A percentile compares a stretch with the other conserved stretches of the same genome.
Evolutionary conservation across 2,113 vertebrate genomes (phyloP).

Genomic region (Tichodroma muraria): DNA sequence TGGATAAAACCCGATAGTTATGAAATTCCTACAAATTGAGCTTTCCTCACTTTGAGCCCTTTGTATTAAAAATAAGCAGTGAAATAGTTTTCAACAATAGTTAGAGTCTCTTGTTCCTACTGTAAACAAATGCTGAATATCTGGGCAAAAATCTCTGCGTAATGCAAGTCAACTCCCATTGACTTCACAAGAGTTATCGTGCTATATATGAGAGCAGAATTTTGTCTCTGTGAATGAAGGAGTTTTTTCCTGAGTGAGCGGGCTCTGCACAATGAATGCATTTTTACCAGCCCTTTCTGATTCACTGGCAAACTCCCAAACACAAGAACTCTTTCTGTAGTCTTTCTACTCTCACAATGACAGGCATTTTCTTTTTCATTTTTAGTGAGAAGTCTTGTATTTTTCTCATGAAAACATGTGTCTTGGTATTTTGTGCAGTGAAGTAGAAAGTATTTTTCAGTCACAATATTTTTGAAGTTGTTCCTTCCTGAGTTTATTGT

Average conservation of each 20-base stretch:
- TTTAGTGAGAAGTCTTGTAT: conserved; percentile 38
- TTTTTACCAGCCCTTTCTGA: conserved; percentile 61
- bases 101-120: conserved; percentile 1
- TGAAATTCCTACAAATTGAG: background rate
- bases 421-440: background rate
- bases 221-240: conserved; percentile 44
- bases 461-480: background rate
- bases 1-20: background rate
- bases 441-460: background rate
- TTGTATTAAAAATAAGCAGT: conserved; percentile 13
- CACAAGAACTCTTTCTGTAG: conserved; percentile 46
- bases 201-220: conserved; percentile 36
- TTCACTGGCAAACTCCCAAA: conserved; percentile 53
- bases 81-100: background rate
- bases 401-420: background rate
- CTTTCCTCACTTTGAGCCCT: background rate
- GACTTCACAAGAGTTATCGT: conserved; percentile 6
- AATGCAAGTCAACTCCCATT: conserved; percentile 16
- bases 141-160: background rate
- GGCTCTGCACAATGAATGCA: conserved; percentile 59
- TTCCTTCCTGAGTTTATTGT: background rate
- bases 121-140: conserved; percentile 21
- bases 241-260: conserved; percentile 48
- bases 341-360: conserved; percentile 51
- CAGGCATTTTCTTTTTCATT: conserved; percentile 54